A percentile compares a stretch with the other conserved stretches of the same genome.
phyloP scores from a whole-genome alignment of 1,140 invertebrate species.

The Hypothenemus hampei region DNA sequence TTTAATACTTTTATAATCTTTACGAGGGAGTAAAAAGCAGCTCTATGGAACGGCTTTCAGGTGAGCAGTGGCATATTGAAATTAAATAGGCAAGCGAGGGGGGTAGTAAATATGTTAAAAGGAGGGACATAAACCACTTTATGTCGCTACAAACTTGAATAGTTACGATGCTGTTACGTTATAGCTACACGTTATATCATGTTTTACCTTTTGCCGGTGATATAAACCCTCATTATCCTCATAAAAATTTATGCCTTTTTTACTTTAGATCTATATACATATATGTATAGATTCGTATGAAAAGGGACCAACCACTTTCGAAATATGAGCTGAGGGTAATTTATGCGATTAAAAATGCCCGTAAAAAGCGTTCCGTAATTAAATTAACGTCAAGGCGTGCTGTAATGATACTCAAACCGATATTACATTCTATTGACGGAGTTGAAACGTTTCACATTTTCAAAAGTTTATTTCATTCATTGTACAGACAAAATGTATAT shows the following conservation, averaged over 20 bases:
- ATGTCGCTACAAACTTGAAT: conserved; percentile 37
- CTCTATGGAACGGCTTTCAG: conserved; percentile 8
- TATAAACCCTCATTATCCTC: conserved; percentile 26
- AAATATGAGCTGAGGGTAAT: conserved; percentile 14
- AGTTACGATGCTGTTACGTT: conserved; percentile 33
- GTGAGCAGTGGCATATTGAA: conserved; percentile 33
- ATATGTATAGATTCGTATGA: too few species aligned
- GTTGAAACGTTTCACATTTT: too few species aligned
- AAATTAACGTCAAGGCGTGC: conserved; percentile 3
- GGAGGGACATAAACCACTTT: conserved; percentile 35
- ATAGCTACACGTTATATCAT: conserved; percentile 32
- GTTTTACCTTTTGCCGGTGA: conserved; percentile 24
- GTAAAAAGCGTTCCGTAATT: conserved; percentile 9
- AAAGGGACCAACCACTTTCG: conserved; percentile 12
- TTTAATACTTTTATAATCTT: too few species aligned
- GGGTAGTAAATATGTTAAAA: conserved; percentile 39
- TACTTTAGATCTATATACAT: conserved; percentile 17
- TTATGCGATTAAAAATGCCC: conserved; percentile 17
- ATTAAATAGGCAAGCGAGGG: conserved; percentile 38
- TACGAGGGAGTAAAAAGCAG: conserved; percentile 1
- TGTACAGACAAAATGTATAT: too few species aligned
- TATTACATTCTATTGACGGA: too few species aligned
- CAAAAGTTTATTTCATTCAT: too few species aligned
- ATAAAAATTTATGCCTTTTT: conserved; percentile 28
- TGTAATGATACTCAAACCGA: too few species aligned